Percentiles rank a stretch among this genome's conserved stretches.
These are phyloP conservation scores for Peromyscus nudipes DNA, from an alignment of 2,797 vertebrate genomes.

Conservation along the genomic window DNA sequence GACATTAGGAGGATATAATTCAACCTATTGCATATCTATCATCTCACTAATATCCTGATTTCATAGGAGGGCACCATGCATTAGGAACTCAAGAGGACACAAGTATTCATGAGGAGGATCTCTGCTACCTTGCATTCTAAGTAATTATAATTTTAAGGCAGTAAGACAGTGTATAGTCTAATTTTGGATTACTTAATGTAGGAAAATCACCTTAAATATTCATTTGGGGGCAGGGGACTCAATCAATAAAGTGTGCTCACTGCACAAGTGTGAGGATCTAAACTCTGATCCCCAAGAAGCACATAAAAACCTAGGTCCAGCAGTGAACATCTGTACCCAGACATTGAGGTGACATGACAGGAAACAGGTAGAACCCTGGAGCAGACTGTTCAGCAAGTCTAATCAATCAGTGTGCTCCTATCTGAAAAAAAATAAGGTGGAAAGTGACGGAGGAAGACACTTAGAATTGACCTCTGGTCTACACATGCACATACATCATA, in stretches of 20 bases:
- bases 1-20: background rate
- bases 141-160: background rate
- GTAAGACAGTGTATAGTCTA: background rate
- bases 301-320: background rate
- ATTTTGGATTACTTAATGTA: conserved; percentile 10
- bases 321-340: background rate
- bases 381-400: background rate
- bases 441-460: background rate
- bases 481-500: background rate
- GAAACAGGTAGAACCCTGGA: background rate
- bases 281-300: background rate
- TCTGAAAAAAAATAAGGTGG: background rate
- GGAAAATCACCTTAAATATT: background rate
- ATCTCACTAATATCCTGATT: background rate
- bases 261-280: background rate
- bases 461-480: background rate
- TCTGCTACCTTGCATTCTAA: background rate
- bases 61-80: background rate
- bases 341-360: background rate
- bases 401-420: background rate
- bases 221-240: background rate
- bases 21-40: background rate
- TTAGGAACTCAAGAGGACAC: background rate
- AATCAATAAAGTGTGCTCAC: background rate
- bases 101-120: background rate